A percentile compares a stretch with the other conserved stretches of the same genome.
These are phyloP conservation scores for Meta bourneti DNA, from an alignment of 2,888 invertebrate genomes.

Conservation along the genomic window DNA sequence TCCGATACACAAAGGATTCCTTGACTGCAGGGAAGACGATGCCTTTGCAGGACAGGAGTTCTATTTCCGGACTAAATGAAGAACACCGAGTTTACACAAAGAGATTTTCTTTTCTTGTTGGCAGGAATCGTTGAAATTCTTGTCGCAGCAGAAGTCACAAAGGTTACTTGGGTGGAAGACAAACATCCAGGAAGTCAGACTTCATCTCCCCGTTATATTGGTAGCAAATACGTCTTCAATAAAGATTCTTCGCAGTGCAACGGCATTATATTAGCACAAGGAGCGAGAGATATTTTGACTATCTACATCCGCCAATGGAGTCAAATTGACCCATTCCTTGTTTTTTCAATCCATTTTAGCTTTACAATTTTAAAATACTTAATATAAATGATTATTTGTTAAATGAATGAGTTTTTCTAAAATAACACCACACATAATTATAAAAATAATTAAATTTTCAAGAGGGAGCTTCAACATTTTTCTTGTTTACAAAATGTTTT, in stretches of 20 bases:
- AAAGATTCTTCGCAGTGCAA: not conserved
- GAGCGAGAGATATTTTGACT: not conserved
- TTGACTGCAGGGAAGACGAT: constrained; percentile 31
- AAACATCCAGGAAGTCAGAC: not conserved
- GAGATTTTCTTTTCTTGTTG: constrained; percentile 32
- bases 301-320: not conserved
- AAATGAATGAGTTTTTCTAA: too few relatives aligned
- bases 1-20: constrained; percentile 59
- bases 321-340: not conserved
- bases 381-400: not conserved
- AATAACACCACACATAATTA: too few relatives aligned
- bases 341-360: not conserved
- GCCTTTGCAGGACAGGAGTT: constrained; percentile 48
- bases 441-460: too few relatives aligned
- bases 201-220: not conserved
- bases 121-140: constrained; percentile 27
- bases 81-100: constrained; percentile 61
- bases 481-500: too few relatives aligned
- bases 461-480: too few relatives aligned
- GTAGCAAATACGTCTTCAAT: not conserved
- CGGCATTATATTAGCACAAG: not conserved
- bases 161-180: not conserved
- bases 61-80: constrained; percentile 71
- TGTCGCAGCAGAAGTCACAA: not conserved
- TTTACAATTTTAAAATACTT: not conserved